A percentile compares a stretch with the other conserved stretches of the same genome.
phyloP scores from a whole-genome alignment of 2,113 vertebrate species.

The Ciconia stormi region DNA sequence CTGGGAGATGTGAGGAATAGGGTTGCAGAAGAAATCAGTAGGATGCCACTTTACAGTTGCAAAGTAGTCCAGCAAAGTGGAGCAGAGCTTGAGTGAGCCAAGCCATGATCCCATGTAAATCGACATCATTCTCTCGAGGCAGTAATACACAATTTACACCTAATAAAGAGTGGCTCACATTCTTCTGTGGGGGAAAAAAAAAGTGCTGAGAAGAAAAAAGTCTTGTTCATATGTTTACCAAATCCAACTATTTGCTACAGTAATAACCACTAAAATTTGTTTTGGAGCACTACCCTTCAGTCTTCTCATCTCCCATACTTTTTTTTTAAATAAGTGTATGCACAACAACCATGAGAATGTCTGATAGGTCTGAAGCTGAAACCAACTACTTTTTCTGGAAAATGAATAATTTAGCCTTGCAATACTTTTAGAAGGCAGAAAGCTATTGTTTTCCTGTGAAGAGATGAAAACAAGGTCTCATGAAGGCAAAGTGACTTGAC shows the following conservation, averaged over 20 bases:
- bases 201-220: slow-evolving; percentile 40
- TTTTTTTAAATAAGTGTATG: not conserved
- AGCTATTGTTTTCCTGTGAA: not conserved
- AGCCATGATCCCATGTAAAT: slow-evolving; percentile 18
- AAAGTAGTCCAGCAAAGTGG: not conserved
- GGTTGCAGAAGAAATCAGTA: not conserved
- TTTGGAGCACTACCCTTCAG: slow-evolving; percentile 34
- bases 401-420: not conserved
- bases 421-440: not conserved
- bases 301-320: not conserved
- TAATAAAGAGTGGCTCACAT: slow-evolving; percentile 46
- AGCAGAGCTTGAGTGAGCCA: slow-evolving; percentile 10
- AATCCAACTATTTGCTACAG: slow-evolving; percentile 41
- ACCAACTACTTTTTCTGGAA: not conserved
- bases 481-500: not conserved
- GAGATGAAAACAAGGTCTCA: not conserved
- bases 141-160: slow-evolving; percentile 63
- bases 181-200: slow-evolving; percentile 10
- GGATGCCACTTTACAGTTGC: not conserved
- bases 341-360: slow-evolving; percentile 2
- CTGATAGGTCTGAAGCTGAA: not conserved
- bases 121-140: slow-evolving; percentile 3
- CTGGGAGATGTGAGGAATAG: not conserved
- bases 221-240: slow-evolving; percentile 44
- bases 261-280: slow-evolving; percentile 51